Evolutionary conservation across 2,888 invertebrate genomes (phyloP), one percentile per base, ranked within the genome.

Genomic region (Lasioglossum calceatum): DNA sequence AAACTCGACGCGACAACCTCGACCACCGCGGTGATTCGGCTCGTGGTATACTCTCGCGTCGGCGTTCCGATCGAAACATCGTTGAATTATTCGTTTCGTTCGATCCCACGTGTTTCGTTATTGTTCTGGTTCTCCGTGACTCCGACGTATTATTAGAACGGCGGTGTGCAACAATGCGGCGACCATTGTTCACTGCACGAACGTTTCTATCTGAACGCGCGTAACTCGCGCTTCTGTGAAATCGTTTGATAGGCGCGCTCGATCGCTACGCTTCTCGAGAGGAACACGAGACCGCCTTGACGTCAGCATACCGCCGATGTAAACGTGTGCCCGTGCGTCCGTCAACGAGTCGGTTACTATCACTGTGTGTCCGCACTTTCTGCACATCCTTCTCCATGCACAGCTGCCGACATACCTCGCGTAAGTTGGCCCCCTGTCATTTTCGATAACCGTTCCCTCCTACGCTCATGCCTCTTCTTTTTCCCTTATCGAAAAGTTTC

Each of bases 241-340:
- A 61, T 79, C 75, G 72, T 10, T 74, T 67, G 80, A 85, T 82
- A 81, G 64, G 80, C 61, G 80, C 54, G 80, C 71, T 77, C 36
- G 72, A 58, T 64, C 39, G 72, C 70, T 79, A n/a, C 58, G 8
- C 12, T n/a, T 23, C 74, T 77, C 79, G 73, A 89, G 77, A 70
- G 80, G 87, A 85, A 74, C 78, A 77, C 79, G 82, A 87, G 85
- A 88, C 85, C 77, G 67, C 81, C 58, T 88, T 82, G 91, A 90
- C 90, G 90, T 90, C 88, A 88, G 86, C 90, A 77, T 89, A 89
- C 83, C 87, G 77, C 83, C 58, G 78, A 90, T 90, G 91, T 88
- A 78, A 90, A 70, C 77, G 80, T 47, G 77, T 79, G 76, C 58
- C n/a, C 23, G 86, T 72, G 27, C 73, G 67, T 54, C 73, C 87